A percentile compares a stretch with the other conserved stretches of the same genome.
Evolutionary conservation across 2,797 vertebrate genomes (phyloP).

Genomic region (Labroides dimidiatus): DNA sequence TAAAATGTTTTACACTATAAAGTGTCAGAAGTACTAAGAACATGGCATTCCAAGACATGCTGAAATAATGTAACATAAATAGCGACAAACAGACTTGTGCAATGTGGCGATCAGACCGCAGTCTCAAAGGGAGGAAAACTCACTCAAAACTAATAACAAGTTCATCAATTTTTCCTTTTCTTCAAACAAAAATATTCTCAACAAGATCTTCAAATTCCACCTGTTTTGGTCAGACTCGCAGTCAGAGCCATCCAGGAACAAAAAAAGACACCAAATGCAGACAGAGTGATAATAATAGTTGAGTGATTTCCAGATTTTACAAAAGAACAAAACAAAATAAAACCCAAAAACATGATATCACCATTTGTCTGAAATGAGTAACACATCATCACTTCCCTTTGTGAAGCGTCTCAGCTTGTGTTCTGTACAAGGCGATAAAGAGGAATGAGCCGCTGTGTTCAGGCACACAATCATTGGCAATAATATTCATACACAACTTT

Average conservation of each 20-base stretch:
- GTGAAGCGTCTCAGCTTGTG: constrained; percentile 32
- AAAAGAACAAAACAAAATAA: constrained; percentile 36
- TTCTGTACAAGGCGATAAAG: constrained; percentile 59
- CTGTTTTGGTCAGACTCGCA: constrained; percentile 30
- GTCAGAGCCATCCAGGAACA: constrained; percentile 8
- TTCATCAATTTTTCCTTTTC: constrained; percentile 1
- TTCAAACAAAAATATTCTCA: constrained; percentile 3
- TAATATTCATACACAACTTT: constrained; percentile 20
- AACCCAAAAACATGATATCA: too few species aligned
- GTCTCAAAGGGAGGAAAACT: neutral
- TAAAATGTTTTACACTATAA: constrained; percentile 88
- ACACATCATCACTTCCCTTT: constrained; percentile 69
- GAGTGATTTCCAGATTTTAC: constrained; percentile 54
- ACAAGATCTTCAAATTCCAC: constrained; percentile 55
- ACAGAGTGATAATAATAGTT: constrained; percentile 58
- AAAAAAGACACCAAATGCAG: constrained; percentile 48
- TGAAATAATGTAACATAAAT: constrained; percentile 83
- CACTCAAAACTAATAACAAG: neutral
- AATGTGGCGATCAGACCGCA: constrained; percentile 69
- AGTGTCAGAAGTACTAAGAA: constrained; percentile 93
- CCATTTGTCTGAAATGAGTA: too few species aligned
- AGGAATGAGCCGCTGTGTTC: constrained; percentile 30
- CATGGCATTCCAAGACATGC: constrained; percentile 87
- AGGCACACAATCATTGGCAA: constrained; percentile 69
- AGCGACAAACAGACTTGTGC: constrained; percentile 79